Evolutionary conservation across 2,797 vertebrate species (phyloP).

Genomic region (Hylomyscus alleni): DNA sequence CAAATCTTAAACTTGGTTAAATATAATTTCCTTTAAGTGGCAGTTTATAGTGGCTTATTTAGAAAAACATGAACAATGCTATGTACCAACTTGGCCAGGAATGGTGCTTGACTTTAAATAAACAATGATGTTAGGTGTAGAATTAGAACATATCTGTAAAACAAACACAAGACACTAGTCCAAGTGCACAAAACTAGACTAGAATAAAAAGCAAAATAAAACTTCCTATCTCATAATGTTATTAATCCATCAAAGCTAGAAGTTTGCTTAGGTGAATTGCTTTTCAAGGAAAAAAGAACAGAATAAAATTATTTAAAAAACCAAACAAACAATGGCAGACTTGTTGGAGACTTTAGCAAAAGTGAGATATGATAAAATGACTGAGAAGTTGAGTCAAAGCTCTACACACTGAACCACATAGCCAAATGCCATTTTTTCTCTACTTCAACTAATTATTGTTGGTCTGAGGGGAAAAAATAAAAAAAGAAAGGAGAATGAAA

Average conservation of each 20-base stretch:
- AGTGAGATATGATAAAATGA: constrained; percentile 61
- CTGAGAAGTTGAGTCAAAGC: background rate
- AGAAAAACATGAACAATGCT: background rate
- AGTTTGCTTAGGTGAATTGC: constrained; percentile 70
- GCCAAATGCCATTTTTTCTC: background rate
- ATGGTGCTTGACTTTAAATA: background rate
- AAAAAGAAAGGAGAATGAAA: background rate
- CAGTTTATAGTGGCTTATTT: constrained; percentile 57
- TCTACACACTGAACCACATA: background rate
- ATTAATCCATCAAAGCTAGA: background rate
- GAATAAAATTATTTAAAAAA: constrained; percentile 53
- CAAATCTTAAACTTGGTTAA: constrained; percentile 45
- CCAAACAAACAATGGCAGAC: background rate
- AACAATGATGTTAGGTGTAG: background rate
- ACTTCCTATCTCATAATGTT: constrained; percentile 54
- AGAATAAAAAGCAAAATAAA: constrained; percentile 62
- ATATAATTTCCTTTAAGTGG: background rate
- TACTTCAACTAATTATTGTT: constrained; percentile 9
- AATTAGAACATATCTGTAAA: constrained; percentile 27
- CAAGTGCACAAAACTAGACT: background rate
- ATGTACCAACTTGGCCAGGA: background rate
- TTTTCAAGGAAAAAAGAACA: constrained; percentile 66
- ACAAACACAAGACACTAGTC: constrained; percentile 23
- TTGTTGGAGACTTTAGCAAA: constrained; percentile 33
- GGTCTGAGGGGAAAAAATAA: background rate